A percentile compares a stretch with the other conserved stretches of the same genome.
Evolutionary conservation across 2,797 vertebrate genomes (phyloP).

Genomic region (Varecia variegata): DNA sequence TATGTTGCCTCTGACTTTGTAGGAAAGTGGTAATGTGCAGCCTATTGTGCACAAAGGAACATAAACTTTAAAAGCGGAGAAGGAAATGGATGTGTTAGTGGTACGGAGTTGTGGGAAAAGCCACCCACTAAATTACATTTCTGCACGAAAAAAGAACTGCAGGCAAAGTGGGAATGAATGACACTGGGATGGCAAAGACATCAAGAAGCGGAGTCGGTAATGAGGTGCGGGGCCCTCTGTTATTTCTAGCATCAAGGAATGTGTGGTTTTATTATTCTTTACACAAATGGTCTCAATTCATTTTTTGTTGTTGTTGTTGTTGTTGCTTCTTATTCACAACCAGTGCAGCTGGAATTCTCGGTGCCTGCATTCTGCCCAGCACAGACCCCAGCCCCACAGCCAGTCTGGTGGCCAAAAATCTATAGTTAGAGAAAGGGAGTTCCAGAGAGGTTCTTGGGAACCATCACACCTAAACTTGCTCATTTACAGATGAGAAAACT

Average conservation of each 20-base stretch:
- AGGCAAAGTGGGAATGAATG: neutral
- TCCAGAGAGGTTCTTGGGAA: neutral
- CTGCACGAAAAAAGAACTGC: neutral
- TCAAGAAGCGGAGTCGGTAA: neutral
- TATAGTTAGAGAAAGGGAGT: neutral
- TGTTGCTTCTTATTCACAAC: conserved; percentile 22
- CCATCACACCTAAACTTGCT: neutral
- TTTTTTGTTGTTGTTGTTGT: neutral
- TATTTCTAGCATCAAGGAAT: conserved; percentile 26
- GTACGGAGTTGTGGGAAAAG: conserved; percentile 32
- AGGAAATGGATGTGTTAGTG: conserved; percentile 61
- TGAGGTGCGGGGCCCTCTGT: conserved; percentile 23
- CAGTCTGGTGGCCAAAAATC: neutral
- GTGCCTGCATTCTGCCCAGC: neutral
- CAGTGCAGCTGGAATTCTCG: neutral
- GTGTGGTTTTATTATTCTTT: conserved; percentile 25
- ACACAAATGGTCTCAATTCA: conserved; percentile 1
- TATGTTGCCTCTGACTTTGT: conserved; percentile 35
- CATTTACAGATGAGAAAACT: conserved; percentile 3
- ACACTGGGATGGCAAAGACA: neutral
- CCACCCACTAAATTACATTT: conserved; percentile 58
- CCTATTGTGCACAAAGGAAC: neutral
- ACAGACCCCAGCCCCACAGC: neutral
- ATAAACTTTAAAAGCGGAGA: conserved; percentile 40
- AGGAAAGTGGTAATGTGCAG: neutral